Evolutionary conservation across 2,797 vertebrate species (phyloP).

Genomic region (Hydrolagus colliei): DNA sequence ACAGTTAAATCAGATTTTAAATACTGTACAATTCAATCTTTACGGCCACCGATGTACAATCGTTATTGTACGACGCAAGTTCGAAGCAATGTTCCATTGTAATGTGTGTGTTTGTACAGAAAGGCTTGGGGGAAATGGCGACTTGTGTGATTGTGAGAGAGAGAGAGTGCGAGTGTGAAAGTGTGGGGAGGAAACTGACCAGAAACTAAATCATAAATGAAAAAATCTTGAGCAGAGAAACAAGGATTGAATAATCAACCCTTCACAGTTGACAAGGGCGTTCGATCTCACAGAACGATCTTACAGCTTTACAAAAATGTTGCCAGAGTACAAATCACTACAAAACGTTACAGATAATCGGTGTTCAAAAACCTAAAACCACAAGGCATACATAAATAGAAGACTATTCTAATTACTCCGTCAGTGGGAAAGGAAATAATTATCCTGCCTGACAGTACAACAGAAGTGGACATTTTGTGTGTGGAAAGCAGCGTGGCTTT

Average conservation of each 20-base stretch:
- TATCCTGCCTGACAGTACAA: conserved; percentile 6
- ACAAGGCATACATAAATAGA: neutral
- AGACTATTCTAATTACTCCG: conserved; percentile 18
- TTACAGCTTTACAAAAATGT: neutral
- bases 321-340: neutral
- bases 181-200: too few relatives aligned
- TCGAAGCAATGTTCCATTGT: neutral
- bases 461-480: neutral
- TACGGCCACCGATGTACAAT: neutral
- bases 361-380: neutral
- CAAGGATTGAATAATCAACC: neutral
- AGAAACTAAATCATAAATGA: neutral
- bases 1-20: conserved; percentile 2
- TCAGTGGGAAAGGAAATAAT: conserved; percentile 20
- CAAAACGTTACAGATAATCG: neutral
- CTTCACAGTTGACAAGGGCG: neutral
- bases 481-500: neutral
- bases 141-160: neutral
- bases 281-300: neutral
- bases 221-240: neutral
- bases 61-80: neutral
- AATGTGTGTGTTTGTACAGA: neutral
- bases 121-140: neutral
- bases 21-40: neutral
- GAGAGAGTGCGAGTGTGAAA: too few relatives aligned